Conservation (phyloP, 2,888 invertebrate species). For the Cremastinae sp. region DNA sequence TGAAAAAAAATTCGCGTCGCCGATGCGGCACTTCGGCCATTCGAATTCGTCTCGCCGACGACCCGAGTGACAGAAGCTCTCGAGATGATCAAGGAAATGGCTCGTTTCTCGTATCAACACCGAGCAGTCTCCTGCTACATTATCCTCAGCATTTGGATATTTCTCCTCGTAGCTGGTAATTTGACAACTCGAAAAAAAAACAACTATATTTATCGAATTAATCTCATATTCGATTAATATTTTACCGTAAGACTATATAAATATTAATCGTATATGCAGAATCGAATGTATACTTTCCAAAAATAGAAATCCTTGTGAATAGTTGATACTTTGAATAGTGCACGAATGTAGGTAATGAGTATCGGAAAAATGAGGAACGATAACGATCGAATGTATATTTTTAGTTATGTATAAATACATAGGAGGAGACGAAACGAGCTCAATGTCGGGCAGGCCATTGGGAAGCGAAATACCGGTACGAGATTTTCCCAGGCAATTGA, state of each 20-base stretch:
- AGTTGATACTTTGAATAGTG: background rate
- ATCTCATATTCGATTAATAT: background rate
- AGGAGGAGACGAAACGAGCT: conserved; percentile 82
- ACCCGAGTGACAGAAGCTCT: conserved; percentile 18
- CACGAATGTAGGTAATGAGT: background rate
- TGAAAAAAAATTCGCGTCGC: conserved; percentile 6
- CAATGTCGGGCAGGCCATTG: conserved; percentile 78
- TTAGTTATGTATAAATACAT: conserved; percentile 91
- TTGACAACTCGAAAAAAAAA: background rate
- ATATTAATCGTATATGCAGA: too few relatives aligned
- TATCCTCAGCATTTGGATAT: conserved; percentile 91
- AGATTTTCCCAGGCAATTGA: conserved; percentile 82
- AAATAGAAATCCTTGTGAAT: background rate
- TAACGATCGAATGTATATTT: conserved; percentile 61
- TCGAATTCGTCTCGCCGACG: background rate
- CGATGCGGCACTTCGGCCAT: conserved; percentile 7
- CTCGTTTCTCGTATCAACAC: conserved; percentile 86
- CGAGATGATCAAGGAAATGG: conserved; percentile 82
- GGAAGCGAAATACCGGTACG: conserved; percentile 80
- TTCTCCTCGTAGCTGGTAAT: conserved; percentile 88
- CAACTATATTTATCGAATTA: background rate
- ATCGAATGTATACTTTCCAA: too few relatives aligned
- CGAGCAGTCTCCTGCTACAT: conserved; percentile 91
- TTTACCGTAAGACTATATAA: background rate
- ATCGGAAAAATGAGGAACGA: conserved; percentile 1